Evolutionary conservation across 2,113 vertebrate species (phyloP).

Genomic region (Sturnus vulgaris): DNA sequence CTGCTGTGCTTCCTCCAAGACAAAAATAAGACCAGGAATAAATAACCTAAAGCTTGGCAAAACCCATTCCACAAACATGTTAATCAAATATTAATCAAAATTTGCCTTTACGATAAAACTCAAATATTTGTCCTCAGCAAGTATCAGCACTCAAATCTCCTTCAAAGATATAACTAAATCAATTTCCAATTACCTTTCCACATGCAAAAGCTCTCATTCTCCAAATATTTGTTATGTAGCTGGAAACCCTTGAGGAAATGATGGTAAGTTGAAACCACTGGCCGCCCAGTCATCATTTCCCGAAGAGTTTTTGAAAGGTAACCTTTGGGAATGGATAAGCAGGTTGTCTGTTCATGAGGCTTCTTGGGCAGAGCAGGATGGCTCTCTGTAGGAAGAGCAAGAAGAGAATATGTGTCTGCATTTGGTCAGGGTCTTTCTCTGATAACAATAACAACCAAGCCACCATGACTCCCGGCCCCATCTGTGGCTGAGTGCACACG

Average conservation of each 20-base stretch:
- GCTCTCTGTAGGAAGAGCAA: neutral
- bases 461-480: fast-evolving
- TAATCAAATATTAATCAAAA: neutral
- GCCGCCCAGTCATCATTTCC: constrained; percentile 37
- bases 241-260: constrained; percentile 66
- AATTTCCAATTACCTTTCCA: constrained; percentile 58
- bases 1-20: neutral
- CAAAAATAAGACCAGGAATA: neutral
- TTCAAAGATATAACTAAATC: neutral
- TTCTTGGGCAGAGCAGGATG: neutral
- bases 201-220: constrained; percentile 39
- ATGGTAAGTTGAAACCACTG: constrained; percentile 40
- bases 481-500: fast-evolving
- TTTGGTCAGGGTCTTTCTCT: neutral
- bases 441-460: neutral
- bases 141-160: neutral
- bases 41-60: neutral
- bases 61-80: neutral
- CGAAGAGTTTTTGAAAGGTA: constrained; percentile 17
- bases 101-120: neutral
- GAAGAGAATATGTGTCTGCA: neutral
- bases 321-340: constrained; percentile 41
- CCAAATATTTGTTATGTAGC: constrained; percentile 47
- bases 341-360: constrained; percentile 19
- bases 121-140: neutral